Percentiles rank a stretch among this genome's conserved stretches.
phyloP scores from a whole-genome alignment of 2,888 invertebrate species.

The Oasisia sp. region DNA sequence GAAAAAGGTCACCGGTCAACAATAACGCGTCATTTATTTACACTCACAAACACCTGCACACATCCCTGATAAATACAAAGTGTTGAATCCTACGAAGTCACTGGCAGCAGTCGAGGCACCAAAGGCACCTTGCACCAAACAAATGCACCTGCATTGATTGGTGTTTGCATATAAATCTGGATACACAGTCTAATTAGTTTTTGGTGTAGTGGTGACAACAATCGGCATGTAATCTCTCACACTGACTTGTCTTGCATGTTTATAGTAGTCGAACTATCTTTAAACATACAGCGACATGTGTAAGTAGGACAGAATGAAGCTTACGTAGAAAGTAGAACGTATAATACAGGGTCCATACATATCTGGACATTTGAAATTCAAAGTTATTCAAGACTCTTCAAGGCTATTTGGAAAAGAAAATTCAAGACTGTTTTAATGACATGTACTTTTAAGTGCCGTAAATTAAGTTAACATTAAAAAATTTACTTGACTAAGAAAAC shows the following conservation, averaged over 20 bases:
- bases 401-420: too few relatives aligned
- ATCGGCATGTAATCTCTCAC: not conserved
- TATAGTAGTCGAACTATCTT: not conserved
- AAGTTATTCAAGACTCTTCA: too few relatives aligned
- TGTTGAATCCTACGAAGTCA: not conserved
- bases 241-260: not conserved
- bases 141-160: not conserved
- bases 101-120: not conserved
- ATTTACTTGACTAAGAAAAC: too few relatives aligned
- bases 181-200: not conserved
- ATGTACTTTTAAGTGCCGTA: too few relatives aligned
- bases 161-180: not conserved
- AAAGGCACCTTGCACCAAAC: not conserved
- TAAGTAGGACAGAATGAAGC: not conserved
- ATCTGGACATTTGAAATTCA: too few relatives aligned
- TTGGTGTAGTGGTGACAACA: not conserved
- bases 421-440: too few relatives aligned
- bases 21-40: not conserved
- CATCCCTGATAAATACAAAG: slow-evolving; percentile 1
- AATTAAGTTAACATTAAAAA: too few relatives aligned
- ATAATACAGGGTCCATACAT: too few relatives aligned
- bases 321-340: not conserved
- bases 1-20: not conserved
- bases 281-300: not conserved
- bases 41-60: not conserved